Percentiles rank a stretch among this genome's conserved stretches.
phyloP scores from a whole-genome alignment of 2,113 vertebrate genomes.

The Hippocampus mohnikei region DNA sequence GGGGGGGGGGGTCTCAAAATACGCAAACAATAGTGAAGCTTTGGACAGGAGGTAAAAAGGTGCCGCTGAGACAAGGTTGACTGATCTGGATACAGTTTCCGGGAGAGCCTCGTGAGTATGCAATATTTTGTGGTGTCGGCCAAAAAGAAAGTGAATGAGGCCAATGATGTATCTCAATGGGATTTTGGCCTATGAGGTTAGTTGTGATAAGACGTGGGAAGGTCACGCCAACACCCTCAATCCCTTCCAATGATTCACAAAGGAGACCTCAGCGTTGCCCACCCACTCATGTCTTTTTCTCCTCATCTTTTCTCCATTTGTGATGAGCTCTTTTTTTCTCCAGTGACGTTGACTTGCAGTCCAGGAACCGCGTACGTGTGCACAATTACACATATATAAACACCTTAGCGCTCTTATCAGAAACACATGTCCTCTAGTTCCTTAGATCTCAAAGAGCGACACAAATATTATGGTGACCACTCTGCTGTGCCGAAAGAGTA shows the following conservation, averaged over 20 bases:
- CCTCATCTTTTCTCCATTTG: constrained; percentile 38
- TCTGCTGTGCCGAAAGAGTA: constrained; percentile 26
- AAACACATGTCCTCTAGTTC: constrained; percentile 37
- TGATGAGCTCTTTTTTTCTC: constrained; percentile 31
- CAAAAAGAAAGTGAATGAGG: constrained; percentile 9
- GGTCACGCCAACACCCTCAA: constrained; percentile 15
- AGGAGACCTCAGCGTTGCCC: constrained; percentile 34
- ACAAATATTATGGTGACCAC: constrained; percentile 37
- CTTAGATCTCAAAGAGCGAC: constrained; percentile 24
- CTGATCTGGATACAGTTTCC: constrained; percentile 24
- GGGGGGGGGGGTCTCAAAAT: constrained; percentile 15
- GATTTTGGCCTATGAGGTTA: constrained; percentile 29
- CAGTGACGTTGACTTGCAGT: constrained; percentile 28
- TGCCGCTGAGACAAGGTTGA: constrained; percentile 21
- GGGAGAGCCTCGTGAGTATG: constrained; percentile 26
- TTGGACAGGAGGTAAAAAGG: constrained; percentile 24
- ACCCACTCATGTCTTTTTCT: constrained; percentile 28
- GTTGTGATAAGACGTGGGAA: constrained; percentile 34
- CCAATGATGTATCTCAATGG: constrained; percentile 31
- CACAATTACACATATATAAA: constrained; percentile 23
- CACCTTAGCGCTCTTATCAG: constrained; percentile 33
- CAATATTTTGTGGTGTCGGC: constrained; percentile 34
- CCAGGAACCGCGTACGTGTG: constrained; percentile 43
- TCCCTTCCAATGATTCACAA: constrained; percentile 35
- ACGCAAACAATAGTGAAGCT: constrained; percentile 21